Evolutionary conservation across 2,797 vertebrate species (phyloP).

Genomic region (Xenops minutus): DNA sequence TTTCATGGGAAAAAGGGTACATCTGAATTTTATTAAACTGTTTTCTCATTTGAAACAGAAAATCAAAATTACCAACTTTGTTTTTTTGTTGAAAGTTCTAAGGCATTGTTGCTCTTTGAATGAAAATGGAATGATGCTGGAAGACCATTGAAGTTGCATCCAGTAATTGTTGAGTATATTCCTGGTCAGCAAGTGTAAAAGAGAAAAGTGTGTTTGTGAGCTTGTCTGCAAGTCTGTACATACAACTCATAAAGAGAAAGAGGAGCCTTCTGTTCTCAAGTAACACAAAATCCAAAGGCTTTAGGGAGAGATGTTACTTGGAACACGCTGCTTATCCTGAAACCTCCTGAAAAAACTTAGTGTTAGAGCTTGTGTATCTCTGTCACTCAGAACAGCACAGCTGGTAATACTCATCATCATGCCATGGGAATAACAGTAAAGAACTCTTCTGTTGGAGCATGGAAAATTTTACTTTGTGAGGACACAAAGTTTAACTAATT

Average conservation of each 20-base stretch:
- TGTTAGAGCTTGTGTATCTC: not conserved
- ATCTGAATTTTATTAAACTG: not conserved
- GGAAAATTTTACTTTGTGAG: not conserved
- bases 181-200: not conserved
- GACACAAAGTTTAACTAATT: conserved; percentile 16
- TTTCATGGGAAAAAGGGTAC: not conserved
- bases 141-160: not conserved
- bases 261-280: not conserved
- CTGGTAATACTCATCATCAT: not conserved
- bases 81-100: not conserved
- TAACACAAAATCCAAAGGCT: not conserved
- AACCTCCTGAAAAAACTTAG: not conserved
- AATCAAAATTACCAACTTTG: not conserved
- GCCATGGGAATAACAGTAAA: not conserved
- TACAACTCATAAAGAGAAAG: not conserved
- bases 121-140: not conserved
- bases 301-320: not conserved
- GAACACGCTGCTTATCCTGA: not conserved
- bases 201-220: not conserved
- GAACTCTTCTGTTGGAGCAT: not conserved
- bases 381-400: not conserved
- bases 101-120: not conserved
- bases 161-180: not conserved
- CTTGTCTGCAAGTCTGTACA: not conserved
- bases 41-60: not conserved